Percentiles rank a stretch among this genome's conserved stretches.
These are phyloP conservation scores for Tineola bisselliella DNA, from an alignment of 2,888 invertebrate genomes.

Conservation along the genomic window DNA sequence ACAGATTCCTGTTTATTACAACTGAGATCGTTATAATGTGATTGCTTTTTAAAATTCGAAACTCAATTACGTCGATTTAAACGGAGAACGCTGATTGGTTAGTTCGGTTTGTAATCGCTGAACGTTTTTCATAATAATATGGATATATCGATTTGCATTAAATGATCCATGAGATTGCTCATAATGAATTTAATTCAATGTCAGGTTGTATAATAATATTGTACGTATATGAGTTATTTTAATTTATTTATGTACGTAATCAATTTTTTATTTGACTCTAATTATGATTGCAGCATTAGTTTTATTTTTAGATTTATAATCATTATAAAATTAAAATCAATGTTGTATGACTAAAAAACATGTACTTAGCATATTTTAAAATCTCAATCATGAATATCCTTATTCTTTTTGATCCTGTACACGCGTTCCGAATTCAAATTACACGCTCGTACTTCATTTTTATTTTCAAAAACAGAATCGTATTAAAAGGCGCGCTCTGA, in stretches of 20 bases:
- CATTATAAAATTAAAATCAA: no score
- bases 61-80: constrained; percentile 51
- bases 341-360: no score
- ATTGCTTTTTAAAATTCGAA: constrained; percentile 54
- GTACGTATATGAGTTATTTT: not conserved
- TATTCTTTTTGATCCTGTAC: not conserved
- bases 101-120: constrained; percentile 35
- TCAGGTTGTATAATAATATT: not conserved
- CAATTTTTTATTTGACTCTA: not conserved
- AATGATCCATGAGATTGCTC: constrained; percentile 50
- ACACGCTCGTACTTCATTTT: constrained; percentile 27
- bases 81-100: constrained; percentile 42
- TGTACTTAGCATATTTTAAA: no score
- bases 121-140: constrained; percentile 50
- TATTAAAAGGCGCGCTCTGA: constrained; percentile 51
- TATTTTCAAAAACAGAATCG: constrained; percentile 51
- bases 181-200: not conserved
- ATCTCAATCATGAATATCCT: not conserved
- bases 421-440: constrained; percentile 19
- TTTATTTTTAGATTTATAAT: not conserved
- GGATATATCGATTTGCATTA: constrained; percentile 62
- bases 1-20: constrained; percentile 27
- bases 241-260: not conserved
- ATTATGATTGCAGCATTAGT: not conserved
- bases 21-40: constrained; percentile 44